Evolutionary conservation across 2,888 invertebrate genomes (phyloP).

Genomic region (Eupithecia pulchellata): DNA sequence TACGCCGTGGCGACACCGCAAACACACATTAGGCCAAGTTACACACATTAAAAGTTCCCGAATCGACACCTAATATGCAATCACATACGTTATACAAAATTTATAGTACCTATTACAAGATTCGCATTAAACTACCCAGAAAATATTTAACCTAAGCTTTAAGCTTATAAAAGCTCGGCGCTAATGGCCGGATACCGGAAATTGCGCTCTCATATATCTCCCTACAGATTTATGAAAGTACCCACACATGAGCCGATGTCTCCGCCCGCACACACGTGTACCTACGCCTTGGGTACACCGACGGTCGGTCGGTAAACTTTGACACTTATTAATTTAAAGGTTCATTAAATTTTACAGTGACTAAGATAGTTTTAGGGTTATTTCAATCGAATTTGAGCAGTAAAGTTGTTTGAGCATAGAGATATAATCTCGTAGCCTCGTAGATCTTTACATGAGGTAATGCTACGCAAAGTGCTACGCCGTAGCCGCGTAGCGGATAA

Average conservation of each 20-base stretch:
- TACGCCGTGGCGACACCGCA: slow-evolving; percentile 53
- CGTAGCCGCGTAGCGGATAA: slow-evolving; percentile 78
- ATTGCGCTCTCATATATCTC: slow-evolving; percentile 96
- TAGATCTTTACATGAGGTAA: slow-evolving; percentile 51
- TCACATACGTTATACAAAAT: slow-evolving; percentile 85
- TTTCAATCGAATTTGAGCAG: slow-evolving; percentile 41
- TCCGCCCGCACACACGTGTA: slow-evolving; percentile 65
- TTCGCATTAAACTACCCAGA: slow-evolving; percentile 86
- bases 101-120: slow-evolving; percentile 86
- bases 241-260: slow-evolving; percentile 85
- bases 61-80: slow-evolving; percentile 85
- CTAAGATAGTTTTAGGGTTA: slow-evolving; percentile 52
- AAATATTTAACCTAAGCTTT: slow-evolving; percentile 86
- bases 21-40: slow-evolving; percentile 82
- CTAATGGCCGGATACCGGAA: slow-evolving; percentile 96
- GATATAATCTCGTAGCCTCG: slow-evolving; percentile 34
- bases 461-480: slow-evolving; percentile 72
- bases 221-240: slow-evolving; percentile 96
- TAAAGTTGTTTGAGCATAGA: slow-evolving; percentile 36
- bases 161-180: slow-evolving; percentile 88
- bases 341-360: slow-evolving; percentile 73
- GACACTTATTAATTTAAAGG: slow-evolving; percentile 82
- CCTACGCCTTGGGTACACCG: slow-evolving; percentile 53
- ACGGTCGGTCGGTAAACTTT: slow-evolving; percentile 68
- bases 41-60: slow-evolving; percentile 84